A percentile compares a stretch with the other conserved stretches of the same genome.
These are phyloP conservation scores for Apis mellifera DNA, from an alignment of 1,140 invertebrate genomes.

Conservation along the genomic window DNA sequence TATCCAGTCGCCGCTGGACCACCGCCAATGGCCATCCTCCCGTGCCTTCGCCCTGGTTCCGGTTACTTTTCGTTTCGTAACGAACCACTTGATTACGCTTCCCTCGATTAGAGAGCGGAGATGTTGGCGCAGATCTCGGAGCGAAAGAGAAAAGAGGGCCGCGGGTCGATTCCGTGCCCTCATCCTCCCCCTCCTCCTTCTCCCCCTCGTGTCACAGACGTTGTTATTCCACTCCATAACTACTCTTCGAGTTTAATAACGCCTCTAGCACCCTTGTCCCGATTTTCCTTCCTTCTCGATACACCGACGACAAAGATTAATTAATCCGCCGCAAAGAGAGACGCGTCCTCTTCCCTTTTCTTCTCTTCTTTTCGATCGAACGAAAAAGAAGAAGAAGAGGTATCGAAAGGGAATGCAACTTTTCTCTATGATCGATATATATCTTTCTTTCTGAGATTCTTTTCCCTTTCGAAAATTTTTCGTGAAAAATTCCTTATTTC, in stretches of 20 bases:
- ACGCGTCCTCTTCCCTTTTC: not conserved
- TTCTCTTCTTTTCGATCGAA: not conserved
- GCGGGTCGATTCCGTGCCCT: constrained; percentile 32
- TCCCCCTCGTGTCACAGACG: constrained; percentile 39
- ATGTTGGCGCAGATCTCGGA: not conserved
- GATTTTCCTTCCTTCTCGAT: constrained; percentile 39
- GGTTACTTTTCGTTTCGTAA: constrained; percentile 33
- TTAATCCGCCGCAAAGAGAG: constrained; percentile 39
- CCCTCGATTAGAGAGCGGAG: constrained; percentile 21
- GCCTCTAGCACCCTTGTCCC: constrained; percentile 36
- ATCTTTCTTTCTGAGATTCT: too few species aligned
- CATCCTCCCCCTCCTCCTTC: not conserved
- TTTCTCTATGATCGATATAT: too few species aligned
- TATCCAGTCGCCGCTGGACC: constrained; percentile 34
- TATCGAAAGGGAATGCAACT: not conserved
- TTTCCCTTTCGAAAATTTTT: too few species aligned
- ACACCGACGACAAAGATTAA: constrained; percentile 52
- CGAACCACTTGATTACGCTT: constrained; percentile 51
- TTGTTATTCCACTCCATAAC: constrained; percentile 55
- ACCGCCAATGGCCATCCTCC: not conserved
- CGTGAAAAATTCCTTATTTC: not conserved
- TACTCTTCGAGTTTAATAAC: constrained; percentile 59
- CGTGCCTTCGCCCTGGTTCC: not conserved
- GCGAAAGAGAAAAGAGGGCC: not conserved
- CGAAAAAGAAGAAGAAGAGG: too few species aligned